These are phyloP conservation scores for Lineus longissimus DNA, from an alignment of 1,140 invertebrate genomes.

Conservation along the genomic window DNA sequence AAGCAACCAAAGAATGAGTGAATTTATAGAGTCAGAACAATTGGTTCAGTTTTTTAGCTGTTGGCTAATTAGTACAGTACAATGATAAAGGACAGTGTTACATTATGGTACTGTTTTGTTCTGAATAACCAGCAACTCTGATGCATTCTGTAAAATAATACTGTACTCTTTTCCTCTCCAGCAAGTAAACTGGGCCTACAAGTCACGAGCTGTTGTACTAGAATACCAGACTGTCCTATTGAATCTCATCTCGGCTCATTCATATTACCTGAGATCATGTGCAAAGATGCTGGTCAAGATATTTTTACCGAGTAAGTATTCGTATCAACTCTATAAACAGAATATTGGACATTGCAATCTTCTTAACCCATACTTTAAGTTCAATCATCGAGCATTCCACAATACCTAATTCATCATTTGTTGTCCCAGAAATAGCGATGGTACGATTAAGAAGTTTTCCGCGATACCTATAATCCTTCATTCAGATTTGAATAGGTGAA, in stretches of 20 bases:
- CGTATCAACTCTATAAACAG: not conserved
- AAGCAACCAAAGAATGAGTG: too few relatives aligned
- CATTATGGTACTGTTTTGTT: too few relatives aligned
- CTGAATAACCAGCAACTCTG: too few relatives aligned
- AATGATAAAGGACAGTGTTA: too few relatives aligned
- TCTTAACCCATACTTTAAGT: not conserved
- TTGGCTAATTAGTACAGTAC: too few relatives aligned
- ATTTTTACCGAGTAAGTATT: constrained; percentile 29
- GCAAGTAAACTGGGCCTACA: constrained; percentile 30
- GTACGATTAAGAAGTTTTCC: too few relatives aligned
- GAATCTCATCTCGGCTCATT: constrained; percentile 39
- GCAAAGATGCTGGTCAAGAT: constrained; percentile 28
- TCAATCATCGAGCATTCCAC: not conserved
- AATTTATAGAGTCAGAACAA: too few relatives aligned
- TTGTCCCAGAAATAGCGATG: not conserved
- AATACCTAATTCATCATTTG: not conserved
- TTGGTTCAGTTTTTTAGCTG: too few relatives aligned
- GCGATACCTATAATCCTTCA: too few relatives aligned
- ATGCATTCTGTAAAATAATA: constrained; percentile 11
- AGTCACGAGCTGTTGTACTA: constrained; percentile 20
- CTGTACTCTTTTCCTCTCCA: constrained; percentile 28
- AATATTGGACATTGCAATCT: not conserved
- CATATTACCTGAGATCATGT: constrained; percentile 31
- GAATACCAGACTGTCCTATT: constrained; percentile 34
- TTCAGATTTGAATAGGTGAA: too few relatives aligned